Conservation (phyloP, 2,113 vertebrate species). For the Oriolus oriolus region DNA sequence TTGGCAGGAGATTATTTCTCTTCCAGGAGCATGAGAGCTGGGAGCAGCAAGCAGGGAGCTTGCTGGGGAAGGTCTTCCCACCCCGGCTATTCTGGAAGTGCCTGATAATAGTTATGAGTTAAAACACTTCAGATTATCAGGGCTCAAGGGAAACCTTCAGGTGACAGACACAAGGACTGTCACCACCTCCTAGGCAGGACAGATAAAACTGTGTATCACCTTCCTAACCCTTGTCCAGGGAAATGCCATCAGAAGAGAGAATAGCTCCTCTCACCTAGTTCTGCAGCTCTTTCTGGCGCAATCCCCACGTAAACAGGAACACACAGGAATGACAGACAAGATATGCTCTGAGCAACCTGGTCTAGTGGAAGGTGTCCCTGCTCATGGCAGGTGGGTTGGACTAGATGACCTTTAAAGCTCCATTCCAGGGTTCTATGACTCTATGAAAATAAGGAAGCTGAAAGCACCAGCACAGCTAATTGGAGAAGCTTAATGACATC, state of each 20-base stretch:
- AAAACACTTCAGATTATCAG: not conserved
- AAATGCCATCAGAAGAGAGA: not conserved
- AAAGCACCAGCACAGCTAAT: not conserved
- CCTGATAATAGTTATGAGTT: not conserved
- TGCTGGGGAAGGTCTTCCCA: not conserved
- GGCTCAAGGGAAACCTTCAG: not conserved
- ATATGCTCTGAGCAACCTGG: not conserved
- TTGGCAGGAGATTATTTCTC: not conserved
- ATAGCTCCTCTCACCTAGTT: not conserved
- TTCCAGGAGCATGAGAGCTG: not conserved
- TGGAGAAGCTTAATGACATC: not conserved
- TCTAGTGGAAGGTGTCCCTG: not conserved
- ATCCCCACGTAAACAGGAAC: not conserved
- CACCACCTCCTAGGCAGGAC: not conserved
- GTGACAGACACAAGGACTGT: not conserved
- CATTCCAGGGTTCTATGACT: not conserved
- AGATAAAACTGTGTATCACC: not conserved
- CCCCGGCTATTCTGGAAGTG: not conserved
- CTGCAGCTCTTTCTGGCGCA: not conserved
- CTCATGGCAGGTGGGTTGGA: not conserved
- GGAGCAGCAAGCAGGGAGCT: not conserved
- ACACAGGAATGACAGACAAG: not conserved
- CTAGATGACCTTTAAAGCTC: not conserved
- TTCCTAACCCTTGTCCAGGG: not conserved
- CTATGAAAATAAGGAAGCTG: not conserved